A percentile compares a stretch with the other conserved stretches of the same genome.
Conservation (phyloP, 2,888 invertebrate genomes). For the Sycophila texana region DNA sequence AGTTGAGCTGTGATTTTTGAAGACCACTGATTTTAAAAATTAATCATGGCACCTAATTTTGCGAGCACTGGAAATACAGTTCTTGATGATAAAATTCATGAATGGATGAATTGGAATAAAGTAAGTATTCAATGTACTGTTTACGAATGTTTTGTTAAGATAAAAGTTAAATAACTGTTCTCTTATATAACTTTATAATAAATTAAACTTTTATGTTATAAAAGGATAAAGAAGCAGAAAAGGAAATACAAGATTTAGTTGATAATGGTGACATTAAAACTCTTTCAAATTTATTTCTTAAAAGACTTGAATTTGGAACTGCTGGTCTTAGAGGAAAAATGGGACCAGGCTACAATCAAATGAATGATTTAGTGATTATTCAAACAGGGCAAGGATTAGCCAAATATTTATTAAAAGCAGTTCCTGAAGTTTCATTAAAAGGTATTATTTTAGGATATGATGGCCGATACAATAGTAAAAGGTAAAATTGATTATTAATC, state of each 20-base stretch:
- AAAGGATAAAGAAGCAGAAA: conserved; percentile 81
- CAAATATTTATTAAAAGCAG: conserved; percentile 82
- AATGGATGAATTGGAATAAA: conserved; percentile 87
- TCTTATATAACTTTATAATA: conserved; percentile 26
- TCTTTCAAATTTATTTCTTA: conserved; percentile 81
- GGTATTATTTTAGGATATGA: conserved; percentile 95
- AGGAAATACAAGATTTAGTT: conserved; percentile 81
- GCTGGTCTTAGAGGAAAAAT: conserved; percentile 94
- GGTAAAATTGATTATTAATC: conserved; percentile 77
- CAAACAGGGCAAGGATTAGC: conserved; percentile 95
- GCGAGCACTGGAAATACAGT: conserved; percentile 77
- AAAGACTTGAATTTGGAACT: conserved; percentile 91
- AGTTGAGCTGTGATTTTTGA: conserved; percentile 37
- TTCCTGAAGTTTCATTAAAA: conserved; percentile 78
- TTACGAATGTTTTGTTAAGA: background rate
- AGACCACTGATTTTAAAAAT: conserved; percentile 9
- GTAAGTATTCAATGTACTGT: conserved; percentile 71
- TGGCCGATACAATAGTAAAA: conserved; percentile 92
- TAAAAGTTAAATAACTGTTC: conserved; percentile 3
- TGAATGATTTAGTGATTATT: conserved; percentile 97
- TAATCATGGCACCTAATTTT: conserved; percentile 56
- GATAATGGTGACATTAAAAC: conserved; percentile 78
- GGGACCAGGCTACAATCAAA: conserved; percentile 93
- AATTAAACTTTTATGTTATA: conserved; percentile 18
- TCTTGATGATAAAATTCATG: conserved; percentile 82